phyloP scores from a whole-genome alignment of 2,888 invertebrate genomes.

The Melanophora roralis region DNA sequence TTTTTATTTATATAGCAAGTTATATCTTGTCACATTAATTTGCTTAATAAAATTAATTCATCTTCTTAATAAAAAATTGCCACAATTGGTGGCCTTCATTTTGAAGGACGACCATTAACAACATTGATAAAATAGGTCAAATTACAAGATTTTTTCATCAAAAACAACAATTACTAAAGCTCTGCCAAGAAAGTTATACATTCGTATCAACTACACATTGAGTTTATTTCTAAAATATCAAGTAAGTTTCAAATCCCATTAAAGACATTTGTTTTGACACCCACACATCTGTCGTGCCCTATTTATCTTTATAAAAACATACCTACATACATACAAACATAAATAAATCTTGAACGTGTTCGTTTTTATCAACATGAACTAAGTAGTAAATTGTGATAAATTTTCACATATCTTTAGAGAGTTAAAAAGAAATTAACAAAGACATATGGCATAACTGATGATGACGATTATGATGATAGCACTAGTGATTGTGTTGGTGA shows the following conservation, averaged over 20 bases:
- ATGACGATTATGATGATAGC: neutral
- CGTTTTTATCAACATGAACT: constrained; percentile 16
- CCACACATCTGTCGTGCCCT: neutral
- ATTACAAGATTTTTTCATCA: too few species aligned
- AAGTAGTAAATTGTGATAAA: constrained; percentile 36
- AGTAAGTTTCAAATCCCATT: neutral
- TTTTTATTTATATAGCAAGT: too few species aligned
- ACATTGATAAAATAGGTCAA: too few species aligned
- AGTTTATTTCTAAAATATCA: neutral
- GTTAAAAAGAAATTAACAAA: constrained; percentile 50
- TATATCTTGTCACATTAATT: too few species aligned
- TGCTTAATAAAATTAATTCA: too few species aligned
- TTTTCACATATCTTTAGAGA: constrained; percentile 44
- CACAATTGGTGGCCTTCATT: too few species aligned
- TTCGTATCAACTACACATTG: neutral
- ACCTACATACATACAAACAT: too few species aligned
- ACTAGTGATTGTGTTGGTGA: too few species aligned
- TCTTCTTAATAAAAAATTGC: too few species aligned
- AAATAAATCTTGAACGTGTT: neutral
- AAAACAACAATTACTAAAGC: too few species aligned
- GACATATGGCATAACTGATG: constrained; percentile 42
- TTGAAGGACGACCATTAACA: too few species aligned
- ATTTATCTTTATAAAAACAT: too few species aligned
- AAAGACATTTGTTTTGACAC: neutral
- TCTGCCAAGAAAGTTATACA: neutral